Evolutionary conservation across 1,140 invertebrate species (phyloP), one percentile per base, ranked within the genome.

Genomic region (Dinoponera quadriceps): DNA sequence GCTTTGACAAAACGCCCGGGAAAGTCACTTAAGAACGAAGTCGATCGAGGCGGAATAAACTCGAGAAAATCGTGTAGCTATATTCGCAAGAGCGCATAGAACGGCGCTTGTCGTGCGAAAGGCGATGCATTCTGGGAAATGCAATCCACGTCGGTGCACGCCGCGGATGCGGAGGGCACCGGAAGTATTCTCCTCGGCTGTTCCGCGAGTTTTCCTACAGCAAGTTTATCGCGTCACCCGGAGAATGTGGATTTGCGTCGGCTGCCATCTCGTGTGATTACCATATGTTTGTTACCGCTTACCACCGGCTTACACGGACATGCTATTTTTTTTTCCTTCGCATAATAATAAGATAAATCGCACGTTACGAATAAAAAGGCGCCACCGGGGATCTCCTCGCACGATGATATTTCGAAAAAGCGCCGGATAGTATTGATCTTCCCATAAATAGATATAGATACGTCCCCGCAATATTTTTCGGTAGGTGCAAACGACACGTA

Each of bases 101-200:
- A 51, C 27, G 68, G 48, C 29, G 80, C 49, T 82, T 75, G 49
- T 82, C 69, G 60, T 29, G 59, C 27, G 57, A 38, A 20, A 16
- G 78, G 29, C 81, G 81, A 77, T 78, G 81, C 59, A 78, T 82
- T 75, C 59, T 33, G 48, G 25, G 51, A 78, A 78, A 82, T 65
- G 81, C 81, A 65, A 77, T 77, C 73, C 72, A 55, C 49, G 49
- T 57, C 38, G 20, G 72, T 65, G 44, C 29, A 22, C 65, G 33
- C 51, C 14, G 9, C 18, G 57, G 63, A 27, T 33, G 75, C 44
- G 71, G 60, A n/a, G 60, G 72, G 29, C n/a, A 55, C 60, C 29
- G 59, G 73, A 83, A 83, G 81, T 77, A 83, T 78, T 83, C 25
- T 62, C 20, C 59, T 54, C 25, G 71, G 18, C 22, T 63, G 71